Base-by-base conservation (phyloP, 2,113 vertebrate species). In the Zingel zingel region DNA sequence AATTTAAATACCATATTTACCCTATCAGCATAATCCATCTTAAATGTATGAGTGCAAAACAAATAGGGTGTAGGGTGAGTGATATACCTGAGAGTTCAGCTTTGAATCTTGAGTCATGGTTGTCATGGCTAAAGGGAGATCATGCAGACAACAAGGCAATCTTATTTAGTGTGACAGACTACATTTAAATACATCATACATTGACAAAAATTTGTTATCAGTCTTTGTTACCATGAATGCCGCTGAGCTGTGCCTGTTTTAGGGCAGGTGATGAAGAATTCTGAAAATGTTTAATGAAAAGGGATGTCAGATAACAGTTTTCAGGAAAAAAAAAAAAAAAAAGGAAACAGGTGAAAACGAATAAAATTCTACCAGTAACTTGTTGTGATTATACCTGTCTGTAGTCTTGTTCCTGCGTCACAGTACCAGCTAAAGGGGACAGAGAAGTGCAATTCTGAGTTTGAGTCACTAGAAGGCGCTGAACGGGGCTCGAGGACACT, bases 391-490 rank as follows among this genome's bases (percentile, higher is more conserved):
- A 1, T 88, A 94, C 93, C 93, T 94, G 93, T 79, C 82, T 80
- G 83, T 86, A 93, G 30, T 94, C 92, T 57, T 89, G 86, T 11
- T 91, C 90, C 45, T 89, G 90, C 2, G 81, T 85, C 66, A 65
- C 74, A n/a, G 66, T 53, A 53, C 88, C 77, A 21, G 90, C 67
- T 84, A 93, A 63, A 70, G 86, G 85, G 2, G 92, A 93, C 57
- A 92, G 74, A 67, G 91, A 90, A n/a, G 85, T 73, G 86, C 95
- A 96, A 89, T 97, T 97, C 90, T 96, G 95, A 71, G 94, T 94
- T 80, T 96, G 95, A 83, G 97, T 97, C 95, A 98, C 96, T 77
- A 97, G 95, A 93, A 98, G 96, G 93, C 96, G 97, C 94, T 98
- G 97, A 0, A 97, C 96, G 0, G 93, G 92, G 89, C 94, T 88